A percentile compares a stretch with the other conserved stretches of the same genome.
These are phyloP conservation scores for Selenia dentaria DNA, from an alignment of 2,888 invertebrate genomes.

Conservation along the genomic window DNA sequence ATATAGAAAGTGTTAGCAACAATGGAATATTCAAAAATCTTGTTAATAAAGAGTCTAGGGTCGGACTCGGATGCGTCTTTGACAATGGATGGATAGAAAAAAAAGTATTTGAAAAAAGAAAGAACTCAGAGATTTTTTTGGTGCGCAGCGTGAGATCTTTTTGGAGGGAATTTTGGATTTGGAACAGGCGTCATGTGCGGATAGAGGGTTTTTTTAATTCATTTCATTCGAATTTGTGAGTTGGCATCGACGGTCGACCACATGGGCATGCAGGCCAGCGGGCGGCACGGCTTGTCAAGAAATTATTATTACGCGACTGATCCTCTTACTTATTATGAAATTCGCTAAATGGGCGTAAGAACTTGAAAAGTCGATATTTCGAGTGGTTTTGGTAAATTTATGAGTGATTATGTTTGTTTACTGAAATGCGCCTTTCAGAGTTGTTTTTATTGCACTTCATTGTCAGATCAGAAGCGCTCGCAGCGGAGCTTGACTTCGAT, in stretches of 20 bases:
- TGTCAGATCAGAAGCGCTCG: too few species aligned
- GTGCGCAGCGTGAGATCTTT: constrained; percentile 80
- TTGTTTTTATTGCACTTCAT: too few species aligned
- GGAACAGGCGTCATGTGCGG: constrained; percentile 75
- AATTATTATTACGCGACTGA: constrained; percentile 59
- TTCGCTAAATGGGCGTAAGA: constrained; percentile 60
- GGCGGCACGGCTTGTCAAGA: constrained; percentile 49
- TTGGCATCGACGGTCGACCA: constrained; percentile 29
- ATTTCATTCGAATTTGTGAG: constrained; percentile 42
- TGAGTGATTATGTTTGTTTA: constrained; percentile 53
- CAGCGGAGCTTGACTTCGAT: too few species aligned
- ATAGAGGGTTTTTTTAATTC: constrained; percentile 51
- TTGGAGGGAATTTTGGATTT: constrained; percentile 79
- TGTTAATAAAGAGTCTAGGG: constrained; percentile 80
- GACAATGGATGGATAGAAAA: constrained; percentile 57
- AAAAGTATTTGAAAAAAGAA: constrained; percentile 60
- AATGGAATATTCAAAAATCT: constrained; percentile 82
- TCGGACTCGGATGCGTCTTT: constrained; percentile 49
- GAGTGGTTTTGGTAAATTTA: constrained; percentile 48
- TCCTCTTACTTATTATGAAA: constrained; percentile 57
- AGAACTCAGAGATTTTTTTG: constrained; percentile 56
- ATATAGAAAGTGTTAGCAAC: constrained; percentile 83
- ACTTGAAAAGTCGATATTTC: constrained; percentile 39
- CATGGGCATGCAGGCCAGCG: constrained; percentile 47
- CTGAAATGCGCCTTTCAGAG: constrained; percentile 52